These are phyloP conservation scores for Willowsia nigromaculata DNA, from an alignment of 2,888 invertebrate genomes.

Conservation along the genomic window DNA sequence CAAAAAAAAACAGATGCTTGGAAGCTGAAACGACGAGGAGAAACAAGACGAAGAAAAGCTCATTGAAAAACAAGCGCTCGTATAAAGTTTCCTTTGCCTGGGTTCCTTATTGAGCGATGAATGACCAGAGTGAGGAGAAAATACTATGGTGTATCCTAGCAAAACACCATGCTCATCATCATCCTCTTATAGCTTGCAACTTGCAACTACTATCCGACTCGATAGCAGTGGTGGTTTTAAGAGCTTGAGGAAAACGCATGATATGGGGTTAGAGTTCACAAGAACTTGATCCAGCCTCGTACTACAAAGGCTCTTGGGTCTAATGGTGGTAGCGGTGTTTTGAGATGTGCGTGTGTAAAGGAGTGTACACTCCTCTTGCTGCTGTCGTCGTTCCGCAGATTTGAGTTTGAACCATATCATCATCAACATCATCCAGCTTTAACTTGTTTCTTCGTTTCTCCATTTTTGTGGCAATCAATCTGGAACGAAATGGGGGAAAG, in stretches of 20 bases:
- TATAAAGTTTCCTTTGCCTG: neutral
- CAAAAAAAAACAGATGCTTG: conserved; percentile 5
- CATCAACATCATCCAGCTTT: conserved; percentile 51
- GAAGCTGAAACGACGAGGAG: neutral
- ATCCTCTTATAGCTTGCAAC: neutral
- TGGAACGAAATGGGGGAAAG: conserved; percentile 12
- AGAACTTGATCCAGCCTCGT: conserved; percentile 16
- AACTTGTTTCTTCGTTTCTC: conserved; percentile 55
- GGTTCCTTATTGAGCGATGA: conserved; percentile 58
- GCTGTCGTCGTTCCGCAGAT: conserved; percentile 39
- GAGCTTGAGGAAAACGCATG: neutral
- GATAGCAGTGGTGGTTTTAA: neutral
- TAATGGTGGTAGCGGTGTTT: neutral
- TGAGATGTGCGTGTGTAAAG: neutral
- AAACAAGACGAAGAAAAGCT: neutral
- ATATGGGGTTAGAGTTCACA: conserved; percentile 63
- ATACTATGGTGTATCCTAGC: conserved; percentile 1
- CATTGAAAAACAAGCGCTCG: neutral
- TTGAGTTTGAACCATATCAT: conserved; percentile 31
- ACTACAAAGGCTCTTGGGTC: neutral
- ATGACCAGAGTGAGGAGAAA: conserved; percentile 41
- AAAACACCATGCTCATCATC: conserved; percentile 29
- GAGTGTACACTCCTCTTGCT: neutral
- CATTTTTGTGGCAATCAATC: conserved; percentile 44
- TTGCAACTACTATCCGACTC: neutral